Conservation (phyloP, 2,113 vertebrate genomes). For the Herpetotheres cachinnans region DNA sequence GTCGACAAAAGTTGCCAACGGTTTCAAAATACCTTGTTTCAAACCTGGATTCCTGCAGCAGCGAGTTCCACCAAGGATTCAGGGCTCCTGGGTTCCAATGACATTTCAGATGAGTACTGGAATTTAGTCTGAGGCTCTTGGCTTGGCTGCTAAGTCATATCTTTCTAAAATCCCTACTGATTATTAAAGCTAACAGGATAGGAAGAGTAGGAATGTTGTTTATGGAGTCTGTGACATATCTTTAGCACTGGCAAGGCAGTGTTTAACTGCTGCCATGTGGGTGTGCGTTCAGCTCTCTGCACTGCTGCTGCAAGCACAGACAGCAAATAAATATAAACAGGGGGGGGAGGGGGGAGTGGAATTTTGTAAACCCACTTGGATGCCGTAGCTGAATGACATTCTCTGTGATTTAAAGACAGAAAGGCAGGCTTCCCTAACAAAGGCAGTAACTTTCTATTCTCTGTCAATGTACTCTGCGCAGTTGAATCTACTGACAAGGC, state of each 20-base stretch:
- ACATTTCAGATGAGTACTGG: neutral
- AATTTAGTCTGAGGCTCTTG: neutral
- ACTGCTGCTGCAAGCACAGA: neutral
- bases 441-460: neutral
- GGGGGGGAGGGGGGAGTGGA: fast-evolving
- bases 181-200: neutral
- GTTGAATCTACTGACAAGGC: neutral
- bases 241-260: neutral
- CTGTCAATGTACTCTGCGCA: neutral
- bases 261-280: neutral
- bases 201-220: neutral
- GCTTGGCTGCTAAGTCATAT: neutral
- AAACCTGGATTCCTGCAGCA: neutral
- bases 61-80: neutral
- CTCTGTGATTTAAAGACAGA: neutral
- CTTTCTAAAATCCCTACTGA: neutral
- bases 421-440: neutral
- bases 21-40: neutral
- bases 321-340: neutral
- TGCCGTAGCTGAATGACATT: neutral
- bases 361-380: neutral
- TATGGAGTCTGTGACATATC: neutral
- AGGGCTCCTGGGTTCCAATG: neutral
- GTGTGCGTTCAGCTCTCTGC: neutral
- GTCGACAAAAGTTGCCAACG: neutral